A percentile compares a stretch with the other conserved stretches of the same genome.
Conservation (phyloP, 2,888 invertebrate species). For the Cyclophora punctaria region DNA sequence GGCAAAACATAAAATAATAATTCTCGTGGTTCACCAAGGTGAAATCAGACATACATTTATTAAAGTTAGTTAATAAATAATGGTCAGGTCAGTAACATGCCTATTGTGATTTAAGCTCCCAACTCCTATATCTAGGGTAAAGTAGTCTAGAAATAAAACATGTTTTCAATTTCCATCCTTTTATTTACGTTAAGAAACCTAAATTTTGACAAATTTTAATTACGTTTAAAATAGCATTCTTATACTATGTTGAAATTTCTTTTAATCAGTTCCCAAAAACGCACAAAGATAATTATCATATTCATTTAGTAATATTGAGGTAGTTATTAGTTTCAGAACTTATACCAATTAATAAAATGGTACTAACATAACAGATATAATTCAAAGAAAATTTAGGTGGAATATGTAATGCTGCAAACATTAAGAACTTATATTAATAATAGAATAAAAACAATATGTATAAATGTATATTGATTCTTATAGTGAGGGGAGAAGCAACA, state of each 20-base stretch:
- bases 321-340: constrained; percentile 75
- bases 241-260: constrained; percentile 65
- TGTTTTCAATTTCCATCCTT: constrained; percentile 44
- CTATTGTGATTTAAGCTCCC: too few relatives aligned
- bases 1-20: too few relatives aligned
- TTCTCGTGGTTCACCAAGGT: too few relatives aligned
- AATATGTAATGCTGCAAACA: constrained; percentile 30
- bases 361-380: constrained; percentile 64
- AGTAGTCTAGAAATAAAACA: not conserved
- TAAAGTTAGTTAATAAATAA: too few relatives aligned
- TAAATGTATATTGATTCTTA: constrained; percentile 44
- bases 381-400: constrained; percentile 51
- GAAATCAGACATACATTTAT: too few relatives aligned
- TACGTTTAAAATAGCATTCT: constrained; percentile 71
- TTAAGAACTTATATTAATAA: constrained; percentile 25
- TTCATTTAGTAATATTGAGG: constrained; percentile 75
- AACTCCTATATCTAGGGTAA: too few relatives aligned
- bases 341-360: constrained; percentile 72
- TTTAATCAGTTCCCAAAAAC: constrained; percentile 69
- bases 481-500: constrained; percentile 49
- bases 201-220: constrained; percentile 68
- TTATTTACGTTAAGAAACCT: constrained; percentile 73
- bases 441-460: constrained; percentile 40
- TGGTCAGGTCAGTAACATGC: too few relatives aligned
- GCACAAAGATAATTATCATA: constrained; percentile 73